Evolutionary conservation across 2,888 invertebrate species (phyloP).

Genomic region (Parascotia fuliginaria): DNA sequence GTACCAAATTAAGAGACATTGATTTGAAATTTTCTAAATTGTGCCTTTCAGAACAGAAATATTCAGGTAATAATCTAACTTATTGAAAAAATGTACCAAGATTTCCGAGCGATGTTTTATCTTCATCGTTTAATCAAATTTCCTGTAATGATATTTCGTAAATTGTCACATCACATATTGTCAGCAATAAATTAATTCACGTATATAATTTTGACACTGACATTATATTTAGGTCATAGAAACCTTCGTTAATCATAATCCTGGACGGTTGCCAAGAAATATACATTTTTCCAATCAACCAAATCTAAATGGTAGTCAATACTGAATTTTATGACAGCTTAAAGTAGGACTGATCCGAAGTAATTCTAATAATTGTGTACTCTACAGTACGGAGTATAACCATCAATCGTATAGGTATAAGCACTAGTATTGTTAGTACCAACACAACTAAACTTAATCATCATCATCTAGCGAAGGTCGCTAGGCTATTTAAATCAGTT

Average conservation of each 20-base stretch:
- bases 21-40: too few relatives aligned
- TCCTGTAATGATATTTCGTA: not conserved
- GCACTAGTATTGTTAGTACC: slow-evolving; percentile 42
- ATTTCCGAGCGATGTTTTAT: not conserved
- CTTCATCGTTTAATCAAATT: not conserved
- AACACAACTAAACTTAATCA: slow-evolving; percentile 58
- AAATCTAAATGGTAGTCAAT: slow-evolving; percentile 7
- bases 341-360: slow-evolving; percentile 14
- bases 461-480: slow-evolving; percentile 47
- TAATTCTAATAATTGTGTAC: slow-evolving; percentile 7
- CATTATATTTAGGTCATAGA: slow-evolving; percentile 33
- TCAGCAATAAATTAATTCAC: not conserved
- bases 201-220: slow-evolving; percentile 13
- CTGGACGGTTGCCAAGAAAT: slow-evolving; percentile 32
- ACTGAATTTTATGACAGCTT: not conserved
- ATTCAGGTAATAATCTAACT: not conserved
- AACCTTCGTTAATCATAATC: slow-evolving; percentile 33
- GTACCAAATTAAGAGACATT: too few relatives aligned
- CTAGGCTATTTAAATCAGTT: slow-evolving; percentile 56
- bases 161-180: not conserved
- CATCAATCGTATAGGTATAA: slow-evolving; percentile 11
- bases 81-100: not conserved
- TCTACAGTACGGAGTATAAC: slow-evolving; percentile 18
- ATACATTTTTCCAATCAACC: slow-evolving; percentile 15
- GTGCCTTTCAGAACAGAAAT: too few relatives aligned